Percentiles rank a stretch among this genome's conserved stretches.
Conservation (phyloP, 2,797 vertebrate genomes). For the Onychomys arenicola region DNA sequence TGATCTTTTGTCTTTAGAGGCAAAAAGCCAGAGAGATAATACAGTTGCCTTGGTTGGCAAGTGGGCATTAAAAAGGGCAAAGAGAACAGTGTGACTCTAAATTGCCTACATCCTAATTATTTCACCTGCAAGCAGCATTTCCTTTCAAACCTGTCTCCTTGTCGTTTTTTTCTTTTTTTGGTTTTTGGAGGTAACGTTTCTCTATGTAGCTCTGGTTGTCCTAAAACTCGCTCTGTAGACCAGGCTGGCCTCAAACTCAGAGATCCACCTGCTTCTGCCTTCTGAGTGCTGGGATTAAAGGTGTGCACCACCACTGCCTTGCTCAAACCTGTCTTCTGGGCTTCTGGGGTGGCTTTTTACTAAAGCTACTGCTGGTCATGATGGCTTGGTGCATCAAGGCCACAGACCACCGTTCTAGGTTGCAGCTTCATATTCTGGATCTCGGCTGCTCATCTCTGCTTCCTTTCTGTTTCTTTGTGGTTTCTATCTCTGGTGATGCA, state of each 20-base stretch:
- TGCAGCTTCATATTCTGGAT: neutral
- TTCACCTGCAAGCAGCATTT: neutral
- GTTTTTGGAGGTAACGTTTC: neutral
- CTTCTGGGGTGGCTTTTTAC: neutral
- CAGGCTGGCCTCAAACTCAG: too few relatives aligned
- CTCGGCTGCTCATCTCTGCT: neutral
- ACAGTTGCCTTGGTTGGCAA: neutral
- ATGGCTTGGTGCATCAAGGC: neutral
- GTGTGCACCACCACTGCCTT: too few relatives aligned
- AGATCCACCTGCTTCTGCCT: too few relatives aligned
- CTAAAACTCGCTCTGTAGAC: neutral
- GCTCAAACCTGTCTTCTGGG: neutral
- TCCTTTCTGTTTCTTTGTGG: neutral
- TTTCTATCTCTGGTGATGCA: neutral
- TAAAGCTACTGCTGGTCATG: neutral
- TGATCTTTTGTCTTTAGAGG: neutral
- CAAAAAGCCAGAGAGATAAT: neutral
- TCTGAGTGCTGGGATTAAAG: too few relatives aligned
- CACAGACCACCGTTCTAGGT: neutral
- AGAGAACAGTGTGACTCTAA: neutral
- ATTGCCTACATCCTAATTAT: neutral
- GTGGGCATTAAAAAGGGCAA: neutral
- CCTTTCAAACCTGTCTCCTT: neutral
- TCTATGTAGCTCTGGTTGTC: neutral
- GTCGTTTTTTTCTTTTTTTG: neutral